A percentile compares a stretch with the other conserved stretches of the same genome.
These are phyloP conservation scores for Prostheceraeus crozeri DNA, from an alignment of 2,888 invertebrate genomes.

Conservation along the genomic window DNA sequence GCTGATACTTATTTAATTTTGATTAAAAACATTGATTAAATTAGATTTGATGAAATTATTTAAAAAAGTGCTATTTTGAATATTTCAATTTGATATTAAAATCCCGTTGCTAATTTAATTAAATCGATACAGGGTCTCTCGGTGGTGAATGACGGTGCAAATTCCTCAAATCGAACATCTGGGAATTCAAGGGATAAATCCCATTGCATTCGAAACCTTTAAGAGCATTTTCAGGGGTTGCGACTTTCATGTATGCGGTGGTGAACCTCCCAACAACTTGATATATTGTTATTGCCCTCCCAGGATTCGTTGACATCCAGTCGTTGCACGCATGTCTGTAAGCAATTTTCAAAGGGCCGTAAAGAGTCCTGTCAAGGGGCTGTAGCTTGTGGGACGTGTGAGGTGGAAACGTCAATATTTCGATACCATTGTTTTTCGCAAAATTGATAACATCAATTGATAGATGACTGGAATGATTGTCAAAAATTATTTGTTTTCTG, in stretches of 20 bases:
- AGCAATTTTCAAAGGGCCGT: constrained; percentile 44
- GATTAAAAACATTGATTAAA: no score
- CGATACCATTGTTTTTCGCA: not conserved
- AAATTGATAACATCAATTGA: constrained; percentile 3
- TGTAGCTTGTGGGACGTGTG: constrained; percentile 1
- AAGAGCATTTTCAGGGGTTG: not conserved
- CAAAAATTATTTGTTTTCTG: constrained; percentile 6
- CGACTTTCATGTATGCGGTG: constrained; percentile 26
- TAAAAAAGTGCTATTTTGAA: no score
- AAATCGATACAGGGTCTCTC: no score
- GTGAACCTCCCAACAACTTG: constrained; percentile 35
- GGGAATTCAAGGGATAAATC: constrained; percentile 26
- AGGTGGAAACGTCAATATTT: constrained; percentile 4
- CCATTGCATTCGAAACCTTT: constrained; percentile 11
- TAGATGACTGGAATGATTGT: constrained; percentile 10
- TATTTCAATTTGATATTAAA: no score
- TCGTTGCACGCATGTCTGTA: constrained; percentile 46
- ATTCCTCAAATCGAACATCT: constrained; percentile 29
- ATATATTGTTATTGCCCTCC: constrained; percentile 48
- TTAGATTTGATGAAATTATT: no score
- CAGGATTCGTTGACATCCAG: constrained; percentile 47
- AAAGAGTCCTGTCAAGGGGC: constrained; percentile 1
- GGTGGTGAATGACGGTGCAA: constrained; percentile 27
- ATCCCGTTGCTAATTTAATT: no score
- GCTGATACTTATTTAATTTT: no score